Percentiles rank a stretch among this genome's conserved stretches.
Evolutionary conservation across 2,113 vertebrate genomes (phyloP).

Genomic region (Tiliqua scincoides): DNA sequence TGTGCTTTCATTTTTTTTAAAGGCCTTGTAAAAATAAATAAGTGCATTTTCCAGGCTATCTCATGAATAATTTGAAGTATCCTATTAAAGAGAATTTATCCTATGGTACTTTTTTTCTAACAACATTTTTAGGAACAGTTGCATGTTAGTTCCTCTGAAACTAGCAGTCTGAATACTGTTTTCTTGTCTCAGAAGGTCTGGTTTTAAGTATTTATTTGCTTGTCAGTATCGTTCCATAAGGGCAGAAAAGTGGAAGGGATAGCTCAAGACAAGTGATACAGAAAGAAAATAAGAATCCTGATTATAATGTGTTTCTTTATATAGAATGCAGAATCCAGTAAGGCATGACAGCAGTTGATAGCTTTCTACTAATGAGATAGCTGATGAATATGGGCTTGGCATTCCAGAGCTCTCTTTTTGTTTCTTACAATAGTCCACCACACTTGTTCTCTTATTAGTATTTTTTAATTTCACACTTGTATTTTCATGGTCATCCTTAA

Average conservation of each 20-base stretch:
- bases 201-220: background rate
- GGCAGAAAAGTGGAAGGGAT: conserved; percentile 2
- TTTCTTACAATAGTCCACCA: background rate
- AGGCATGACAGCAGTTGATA: conserved; percentile 19
- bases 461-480: background rate
- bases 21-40: background rate
- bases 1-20: background rate
- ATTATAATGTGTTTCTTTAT: conserved; percentile 34
- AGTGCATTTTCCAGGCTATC: background rate
- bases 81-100: background rate
- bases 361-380: conserved; percentile 19
- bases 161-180: background rate
- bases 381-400: background rate
- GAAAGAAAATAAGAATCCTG: conserved; percentile 3
- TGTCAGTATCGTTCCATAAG: background rate
- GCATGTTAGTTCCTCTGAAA: background rate
- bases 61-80: background rate
- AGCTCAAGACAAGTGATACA: background rate
- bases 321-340: conserved; percentile 7
- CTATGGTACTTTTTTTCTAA: background rate
- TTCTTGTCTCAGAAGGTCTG: background rate
- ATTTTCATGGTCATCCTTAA: background rate
- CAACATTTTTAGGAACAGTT: background rate
- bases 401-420: background rate
- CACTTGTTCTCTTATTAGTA: background rate